A percentile compares a stretch with the other conserved stretches of the same genome.
Evolutionary conservation across 1,140 invertebrate genomes (phyloP).

Genomic region (Pseudomyrmex cubaensis): DNA sequence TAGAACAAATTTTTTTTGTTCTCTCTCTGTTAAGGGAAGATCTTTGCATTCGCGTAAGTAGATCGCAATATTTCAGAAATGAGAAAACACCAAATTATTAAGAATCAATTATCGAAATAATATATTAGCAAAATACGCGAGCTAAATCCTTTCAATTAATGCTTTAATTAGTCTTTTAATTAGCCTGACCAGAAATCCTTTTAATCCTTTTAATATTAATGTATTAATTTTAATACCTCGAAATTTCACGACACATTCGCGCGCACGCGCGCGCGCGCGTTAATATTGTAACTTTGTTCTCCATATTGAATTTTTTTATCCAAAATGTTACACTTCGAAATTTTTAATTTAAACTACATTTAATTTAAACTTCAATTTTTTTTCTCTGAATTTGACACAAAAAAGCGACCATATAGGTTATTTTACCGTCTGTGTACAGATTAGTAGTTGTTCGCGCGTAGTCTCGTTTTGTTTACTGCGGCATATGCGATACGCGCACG

Average conservation of each 20-base stretch:
- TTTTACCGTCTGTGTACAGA: background rate
- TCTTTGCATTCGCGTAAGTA: no score
- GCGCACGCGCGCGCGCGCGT: conserved; percentile 5
- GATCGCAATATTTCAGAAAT: background rate
- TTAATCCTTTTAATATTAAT: conserved; percentile 45
- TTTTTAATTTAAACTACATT: conserved; percentile 16
- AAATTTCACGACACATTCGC: background rate
- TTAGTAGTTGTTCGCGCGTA: background rate
- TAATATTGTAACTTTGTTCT: background rate
- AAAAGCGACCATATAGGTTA: background rate
- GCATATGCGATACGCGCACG: background rate
- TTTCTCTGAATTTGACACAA: no score
- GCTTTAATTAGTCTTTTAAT: conserved; percentile 49
- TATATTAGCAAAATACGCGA: conserved; percentile 7
- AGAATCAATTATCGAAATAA: background rate
- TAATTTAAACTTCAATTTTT: background rate
- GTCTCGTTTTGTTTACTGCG: background rate
- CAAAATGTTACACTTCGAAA: background rate
- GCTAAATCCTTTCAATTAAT: conserved; percentile 42
- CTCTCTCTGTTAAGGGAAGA: no score
- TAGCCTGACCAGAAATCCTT: conserved; percentile 36
- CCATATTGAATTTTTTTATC: no score
- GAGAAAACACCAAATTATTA: background rate
- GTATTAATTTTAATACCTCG: conserved; percentile 43
- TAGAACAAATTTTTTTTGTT: no score